phyloP scores from a whole-genome alignment of 1,140 invertebrate species.

The Rhyacophila brunnea region DNA sequence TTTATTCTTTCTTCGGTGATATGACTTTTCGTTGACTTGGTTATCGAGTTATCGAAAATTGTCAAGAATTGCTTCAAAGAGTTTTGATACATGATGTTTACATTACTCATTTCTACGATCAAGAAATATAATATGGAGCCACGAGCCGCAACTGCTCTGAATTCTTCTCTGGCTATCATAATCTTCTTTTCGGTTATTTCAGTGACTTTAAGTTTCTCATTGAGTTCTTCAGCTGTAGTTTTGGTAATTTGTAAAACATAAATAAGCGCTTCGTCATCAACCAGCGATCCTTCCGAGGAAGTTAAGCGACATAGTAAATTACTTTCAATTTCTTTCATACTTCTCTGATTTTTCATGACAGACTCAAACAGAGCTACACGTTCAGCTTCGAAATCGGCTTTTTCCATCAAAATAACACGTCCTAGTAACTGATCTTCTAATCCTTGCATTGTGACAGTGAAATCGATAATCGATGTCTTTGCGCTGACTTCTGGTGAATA shows the following conservation, averaged over 20 bases:
- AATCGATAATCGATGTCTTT: conserved; percentile 95
- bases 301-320: conserved; percentile 87
- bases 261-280: conserved; percentile 94
- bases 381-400: conserved; percentile 92
- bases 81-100: conserved; percentile 97
- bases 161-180: conserved; percentile 90
- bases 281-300: conserved; percentile 88
- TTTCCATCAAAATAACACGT: conserved; percentile 93
- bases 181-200: conserved; percentile 93
- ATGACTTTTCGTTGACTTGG: conserved; percentile 81
- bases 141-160: conserved; percentile 87
- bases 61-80: conserved; percentile 92
- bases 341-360: conserved; percentile 92
- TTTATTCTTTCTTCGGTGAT: conserved; percentile 83
- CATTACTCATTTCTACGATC: conserved; percentile 95
- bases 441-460: conserved; percentile 95
- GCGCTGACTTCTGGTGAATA: conserved; percentile 96
- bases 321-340: conserved; percentile 94
- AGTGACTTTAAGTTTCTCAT: conserved; percentile 86
- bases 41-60: conserved; percentile 92
- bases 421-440: conserved; percentile 94
- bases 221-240: conserved; percentile 91
- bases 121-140: conserved; percentile 95
- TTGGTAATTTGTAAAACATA: conserved; percentile 90
- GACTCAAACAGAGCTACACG: conserved; percentile 93